Percentiles rank a stretch among this genome's conserved stretches.
phyloP scores from a whole-genome alignment of 2,113 vertebrate genomes.

The Microtus montanus region DNA sequence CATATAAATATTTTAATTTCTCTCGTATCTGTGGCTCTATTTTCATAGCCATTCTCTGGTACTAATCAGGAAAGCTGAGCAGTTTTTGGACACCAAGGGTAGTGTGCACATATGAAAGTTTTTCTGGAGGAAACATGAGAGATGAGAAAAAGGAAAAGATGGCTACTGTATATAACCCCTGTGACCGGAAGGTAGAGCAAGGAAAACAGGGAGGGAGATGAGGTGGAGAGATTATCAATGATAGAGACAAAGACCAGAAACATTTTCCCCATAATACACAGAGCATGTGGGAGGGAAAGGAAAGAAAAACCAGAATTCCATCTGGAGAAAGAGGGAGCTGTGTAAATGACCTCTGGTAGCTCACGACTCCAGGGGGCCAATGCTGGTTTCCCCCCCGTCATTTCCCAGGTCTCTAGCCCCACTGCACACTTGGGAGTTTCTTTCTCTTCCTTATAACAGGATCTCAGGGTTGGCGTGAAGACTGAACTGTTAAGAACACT shows the following conservation, averaged over 20 bases:
- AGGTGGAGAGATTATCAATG: neutral
- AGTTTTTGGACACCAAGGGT: neutral
- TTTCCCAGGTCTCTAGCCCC: neutral
- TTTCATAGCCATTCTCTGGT: conserved; percentile 34
- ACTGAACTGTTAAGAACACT: neutral
- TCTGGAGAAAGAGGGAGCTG: neutral
- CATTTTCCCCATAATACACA: neutral
- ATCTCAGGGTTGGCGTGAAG: neutral
- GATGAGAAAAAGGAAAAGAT: neutral
- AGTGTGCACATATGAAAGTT: neutral
- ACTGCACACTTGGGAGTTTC: neutral
- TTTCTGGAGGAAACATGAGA: neutral
- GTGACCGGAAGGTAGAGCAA: neutral
- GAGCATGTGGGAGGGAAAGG: neutral
- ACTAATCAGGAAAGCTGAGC: neutral
- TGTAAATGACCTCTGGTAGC: neutral
- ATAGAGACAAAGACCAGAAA: neutral
- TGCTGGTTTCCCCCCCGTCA: neutral
- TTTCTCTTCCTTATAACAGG: neutral
- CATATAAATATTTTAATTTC: conserved; percentile 1
- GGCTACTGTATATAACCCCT: neutral
- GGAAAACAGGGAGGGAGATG: neutral
- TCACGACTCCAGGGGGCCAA: no score
- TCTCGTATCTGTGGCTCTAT: neutral
- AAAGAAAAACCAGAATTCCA: neutral